Percentiles rank a stretch among this genome's conserved stretches.
These are phyloP conservation scores for Caranx ignobilis DNA, from an alignment of 2,113 vertebrate genomes.

Conservation along the genomic window DNA sequence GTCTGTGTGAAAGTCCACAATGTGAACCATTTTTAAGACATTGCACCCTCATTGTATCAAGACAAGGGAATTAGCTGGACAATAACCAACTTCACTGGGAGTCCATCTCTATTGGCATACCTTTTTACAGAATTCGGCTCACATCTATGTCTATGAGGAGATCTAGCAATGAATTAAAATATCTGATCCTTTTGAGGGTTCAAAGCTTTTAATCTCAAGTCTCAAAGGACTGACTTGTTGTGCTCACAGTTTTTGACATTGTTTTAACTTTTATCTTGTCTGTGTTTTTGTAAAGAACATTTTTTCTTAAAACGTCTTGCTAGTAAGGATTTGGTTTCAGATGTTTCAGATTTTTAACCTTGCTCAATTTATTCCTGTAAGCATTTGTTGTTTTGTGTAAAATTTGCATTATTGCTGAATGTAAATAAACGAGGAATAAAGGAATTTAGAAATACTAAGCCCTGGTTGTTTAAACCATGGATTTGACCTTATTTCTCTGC, in stretches of 20 bases:
- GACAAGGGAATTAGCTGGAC: background rate
- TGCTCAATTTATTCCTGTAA: background rate
- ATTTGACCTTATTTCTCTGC: constrained; percentile 64
- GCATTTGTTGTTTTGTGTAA: background rate
- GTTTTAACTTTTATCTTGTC: background rate
- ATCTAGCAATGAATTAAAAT: background rate
- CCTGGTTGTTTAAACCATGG: constrained; percentile 17
- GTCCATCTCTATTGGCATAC: background rate
- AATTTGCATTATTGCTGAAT: constrained; percentile 1
- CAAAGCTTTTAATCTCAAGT: background rate
- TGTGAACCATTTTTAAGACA: background rate
- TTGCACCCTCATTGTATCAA: background rate
- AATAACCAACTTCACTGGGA: background rate
- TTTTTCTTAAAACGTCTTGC: background rate
- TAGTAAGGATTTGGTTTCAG: background rate
- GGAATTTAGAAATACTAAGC: constrained; percentile 1
- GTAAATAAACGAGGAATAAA: constrained; percentile 12
- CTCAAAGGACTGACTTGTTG: background rate
- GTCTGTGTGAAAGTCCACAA: background rate
- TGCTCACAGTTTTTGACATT: background rate
- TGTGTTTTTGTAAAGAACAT: background rate
- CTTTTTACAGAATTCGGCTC: background rate
- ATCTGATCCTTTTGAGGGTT: background rate
- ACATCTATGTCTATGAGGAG: background rate
- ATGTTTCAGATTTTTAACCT: background rate